Evolutionary conservation across 2,797 vertebrate species (phyloP).

Genomic region (Anguilla megastoma): DNA sequence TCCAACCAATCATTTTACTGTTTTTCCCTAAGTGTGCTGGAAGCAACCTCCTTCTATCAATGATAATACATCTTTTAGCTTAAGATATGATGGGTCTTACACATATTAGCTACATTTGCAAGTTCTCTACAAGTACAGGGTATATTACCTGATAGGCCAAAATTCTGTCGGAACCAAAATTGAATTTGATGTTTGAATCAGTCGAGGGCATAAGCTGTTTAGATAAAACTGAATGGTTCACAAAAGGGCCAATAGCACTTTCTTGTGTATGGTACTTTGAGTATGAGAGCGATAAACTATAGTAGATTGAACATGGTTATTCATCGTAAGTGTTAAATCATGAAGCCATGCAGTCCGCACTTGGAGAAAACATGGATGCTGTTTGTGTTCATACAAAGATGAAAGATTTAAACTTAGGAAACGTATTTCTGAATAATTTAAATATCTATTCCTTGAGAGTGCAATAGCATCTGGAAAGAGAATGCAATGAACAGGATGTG

Average conservation of each 20-base stretch:
- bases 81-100: neutral
- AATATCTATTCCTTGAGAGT: conserved; percentile 32
- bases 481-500: conserved; percentile 7
- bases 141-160: neutral
- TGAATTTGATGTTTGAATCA: neutral
- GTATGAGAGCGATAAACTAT: neutral
- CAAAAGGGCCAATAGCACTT: neutral
- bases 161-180: neutral
- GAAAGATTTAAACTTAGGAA: conserved; percentile 15
- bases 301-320: neutral
- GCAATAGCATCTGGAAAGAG: conserved; percentile 15
- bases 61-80: neutral
- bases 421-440: conserved; percentile 41
- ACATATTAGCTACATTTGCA: neutral
- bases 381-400: neutral
- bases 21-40: neutral
- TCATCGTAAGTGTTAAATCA: neutral
- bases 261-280: neutral
- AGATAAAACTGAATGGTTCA: neutral
- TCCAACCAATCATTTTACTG: neutral
- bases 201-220: neutral
- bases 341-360: neutral
- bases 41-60: neutral
- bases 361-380: neutral
- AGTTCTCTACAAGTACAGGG: neutral